These are phyloP conservation scores for Periparus ater DNA, from an alignment of 2,797 vertebrate genomes.

Conservation along the genomic window DNA sequence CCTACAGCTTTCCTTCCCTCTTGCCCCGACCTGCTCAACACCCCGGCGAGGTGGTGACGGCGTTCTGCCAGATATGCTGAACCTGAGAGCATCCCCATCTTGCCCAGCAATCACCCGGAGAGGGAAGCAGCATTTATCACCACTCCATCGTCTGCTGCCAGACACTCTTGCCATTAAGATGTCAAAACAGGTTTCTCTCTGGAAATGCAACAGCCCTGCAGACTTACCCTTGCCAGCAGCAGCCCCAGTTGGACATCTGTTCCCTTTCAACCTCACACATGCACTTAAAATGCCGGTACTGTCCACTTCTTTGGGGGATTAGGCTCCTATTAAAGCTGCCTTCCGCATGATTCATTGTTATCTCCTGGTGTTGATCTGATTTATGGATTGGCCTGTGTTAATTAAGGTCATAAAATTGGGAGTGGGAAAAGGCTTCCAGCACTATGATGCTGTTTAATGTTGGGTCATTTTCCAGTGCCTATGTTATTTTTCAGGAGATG, in stretches of 20 bases:
- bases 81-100: background rate
- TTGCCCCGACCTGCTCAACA: background rate
- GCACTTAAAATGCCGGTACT: slow-evolving; percentile 40
- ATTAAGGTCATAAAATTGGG: slow-evolving; percentile 59
- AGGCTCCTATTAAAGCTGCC: slow-evolving; percentile 50
- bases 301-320: slow-evolving; percentile 50
- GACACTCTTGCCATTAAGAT: slow-evolving; percentile 55
- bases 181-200: slow-evolving; percentile 62
- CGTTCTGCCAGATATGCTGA: background rate
- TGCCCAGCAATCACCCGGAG: background rate
- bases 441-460: background rate
- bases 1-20: slow-evolving; percentile 20
- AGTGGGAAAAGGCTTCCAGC: slow-evolving; percentile 60
- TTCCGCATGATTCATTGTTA: slow-evolving; percentile 35
- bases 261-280: slow-evolving; percentile 63
- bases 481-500: background rate
- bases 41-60: slow-evolving; percentile 11
- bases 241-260: slow-evolving; percentile 47
- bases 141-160: background rate
- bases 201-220: slow-evolving; percentile 44
- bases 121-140: slow-evolving; percentile 32
- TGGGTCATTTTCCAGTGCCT: slow-evolving; percentile 10
- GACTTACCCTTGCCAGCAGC: slow-evolving; percentile 25
- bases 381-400: slow-evolving; percentile 58
- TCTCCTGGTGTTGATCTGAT: slow-evolving; percentile 62